phyloP scores from a whole-genome alignment of 2,888 invertebrate species.

The Agonopterix heracliana region DNA sequence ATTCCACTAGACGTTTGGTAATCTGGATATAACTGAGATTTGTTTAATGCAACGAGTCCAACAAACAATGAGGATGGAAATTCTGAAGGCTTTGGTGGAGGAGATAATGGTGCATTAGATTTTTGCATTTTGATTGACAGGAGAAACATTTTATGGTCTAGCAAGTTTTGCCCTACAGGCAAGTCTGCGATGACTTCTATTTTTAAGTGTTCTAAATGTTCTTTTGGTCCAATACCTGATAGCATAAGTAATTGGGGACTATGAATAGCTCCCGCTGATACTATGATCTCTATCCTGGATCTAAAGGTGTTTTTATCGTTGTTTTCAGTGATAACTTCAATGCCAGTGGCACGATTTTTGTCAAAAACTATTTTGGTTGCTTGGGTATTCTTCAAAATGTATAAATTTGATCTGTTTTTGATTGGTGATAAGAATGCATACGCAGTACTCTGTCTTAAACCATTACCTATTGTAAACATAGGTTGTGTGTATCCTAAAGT shows the following conservation, averaged over 20 bases:
- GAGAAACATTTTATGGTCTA: slow-evolving; percentile 35
- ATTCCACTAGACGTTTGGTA: slow-evolving; percentile 29
- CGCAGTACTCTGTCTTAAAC: slow-evolving; percentile 64
- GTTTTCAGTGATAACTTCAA: slow-evolving; percentile 36
- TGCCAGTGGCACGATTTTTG: slow-evolving; percentile 30
- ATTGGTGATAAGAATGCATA: slow-evolving; percentile 41
- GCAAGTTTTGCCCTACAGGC: slow-evolving; percentile 43
- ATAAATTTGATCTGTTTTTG: slow-evolving; percentile 36
- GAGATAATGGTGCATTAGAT: slow-evolving; percentile 27
- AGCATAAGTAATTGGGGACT: slow-evolving; percentile 48
- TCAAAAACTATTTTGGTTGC: slow-evolving; percentile 63
- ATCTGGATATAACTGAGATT: slow-evolving; percentile 59
- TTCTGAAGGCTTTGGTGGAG: not conserved
- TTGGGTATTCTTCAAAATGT: slow-evolving; percentile 53
- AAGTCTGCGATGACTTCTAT: slow-evolving; percentile 32
- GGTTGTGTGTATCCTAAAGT: slow-evolving; percentile 37
- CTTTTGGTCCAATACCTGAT: slow-evolving; percentile 45
- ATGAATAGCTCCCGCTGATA: slow-evolving; percentile 47
- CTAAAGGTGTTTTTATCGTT: slow-evolving; percentile 19
- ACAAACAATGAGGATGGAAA: slow-evolving; percentile 13
- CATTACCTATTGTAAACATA: slow-evolving; percentile 30
- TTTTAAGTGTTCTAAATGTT: slow-evolving; percentile 31
- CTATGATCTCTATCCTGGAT: slow-evolving; percentile 36
- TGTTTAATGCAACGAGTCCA: slow-evolving; percentile 72
- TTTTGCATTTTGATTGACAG: slow-evolving; percentile 25